These are phyloP conservation scores for Andrena dorsata DNA, from an alignment of 2,888 invertebrate species.

Conservation along the genomic window DNA sequence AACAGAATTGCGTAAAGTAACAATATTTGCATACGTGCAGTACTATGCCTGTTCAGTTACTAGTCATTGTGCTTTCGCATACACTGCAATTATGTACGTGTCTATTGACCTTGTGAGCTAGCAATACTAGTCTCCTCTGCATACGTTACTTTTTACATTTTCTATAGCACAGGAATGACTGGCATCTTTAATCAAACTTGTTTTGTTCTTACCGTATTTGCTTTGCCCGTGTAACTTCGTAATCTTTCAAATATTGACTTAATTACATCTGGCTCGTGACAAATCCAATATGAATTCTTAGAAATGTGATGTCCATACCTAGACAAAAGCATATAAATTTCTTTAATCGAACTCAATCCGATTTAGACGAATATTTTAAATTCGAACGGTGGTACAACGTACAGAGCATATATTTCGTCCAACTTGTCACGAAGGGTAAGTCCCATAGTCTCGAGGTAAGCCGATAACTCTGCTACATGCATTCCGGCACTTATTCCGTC, in stretches of 20 bases:
- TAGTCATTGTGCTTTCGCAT: constrained; percentile 69
- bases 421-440: constrained; percentile 88
- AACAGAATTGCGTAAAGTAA: background rate
- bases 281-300: constrained; percentile 95
- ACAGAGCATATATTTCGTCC: constrained; percentile 91
- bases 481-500: constrained; percentile 97
- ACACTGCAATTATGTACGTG: constrained; percentile 35
- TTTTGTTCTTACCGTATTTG: constrained; percentile 86
- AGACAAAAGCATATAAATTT: constrained; percentile 35
- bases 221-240: constrained; percentile 89
- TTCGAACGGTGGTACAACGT: constrained; percentile 71
- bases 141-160: constrained; percentile 7
- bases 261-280: constrained; percentile 90
- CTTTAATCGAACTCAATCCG: background rate
- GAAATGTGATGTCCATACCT: constrained; percentile 96
- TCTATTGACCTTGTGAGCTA: constrained; percentile 66
- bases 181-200: constrained; percentile 17
- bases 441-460: constrained; percentile 88
- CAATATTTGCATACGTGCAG: constrained; percentile 10
- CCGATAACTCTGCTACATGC: constrained; percentile 91
- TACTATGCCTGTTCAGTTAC: background rate
- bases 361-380: constrained; percentile 9
- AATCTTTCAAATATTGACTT: constrained; percentile 92
- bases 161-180: constrained; percentile 22
- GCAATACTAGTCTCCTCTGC: constrained; percentile 17